Evolutionary conservation across 37 sponge, comb jelly and placozoan species (phyloP).

Genomic region (Crambe crambe): DNA sequence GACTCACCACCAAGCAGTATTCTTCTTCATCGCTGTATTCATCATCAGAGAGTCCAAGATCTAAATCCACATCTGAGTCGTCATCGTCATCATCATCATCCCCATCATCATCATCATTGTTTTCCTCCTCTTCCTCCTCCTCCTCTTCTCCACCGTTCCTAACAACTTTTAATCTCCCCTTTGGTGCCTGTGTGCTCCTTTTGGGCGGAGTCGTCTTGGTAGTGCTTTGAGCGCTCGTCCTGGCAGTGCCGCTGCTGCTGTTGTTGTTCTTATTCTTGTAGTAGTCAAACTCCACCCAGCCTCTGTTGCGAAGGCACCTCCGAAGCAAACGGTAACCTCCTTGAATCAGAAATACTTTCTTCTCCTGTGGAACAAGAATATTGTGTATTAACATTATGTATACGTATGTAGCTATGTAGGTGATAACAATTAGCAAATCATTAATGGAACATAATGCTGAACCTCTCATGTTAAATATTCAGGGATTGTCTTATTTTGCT

Average conservation of each 20-base stretch:
- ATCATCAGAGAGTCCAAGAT: constrained; percentile 30
- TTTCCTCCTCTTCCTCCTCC: not conserved
- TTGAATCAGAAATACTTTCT: constrained; percentile 76
- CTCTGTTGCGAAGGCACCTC: constrained; percentile 66
- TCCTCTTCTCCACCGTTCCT: not conserved
- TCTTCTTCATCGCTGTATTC: constrained; percentile 82
- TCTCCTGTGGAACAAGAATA: constrained; percentile 25
- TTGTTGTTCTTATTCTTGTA: not conserved
- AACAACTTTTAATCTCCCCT: not conserved
- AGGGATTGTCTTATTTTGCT: too few species aligned
- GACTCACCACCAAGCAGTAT: constrained; percentile 66
- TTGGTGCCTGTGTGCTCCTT: not conserved
- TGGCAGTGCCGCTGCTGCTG: not conserved
- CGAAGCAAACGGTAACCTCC: constrained; percentile 83
- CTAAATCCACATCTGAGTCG: constrained; percentile 35
- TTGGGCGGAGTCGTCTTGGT: too few species aligned
- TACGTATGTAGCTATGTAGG: not conserved
- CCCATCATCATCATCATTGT: constrained; percentile 5
- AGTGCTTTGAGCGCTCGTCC: too few species aligned
- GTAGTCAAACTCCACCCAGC: constrained; percentile 92
- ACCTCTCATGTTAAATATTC: too few species aligned
- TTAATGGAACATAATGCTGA: not conserved
- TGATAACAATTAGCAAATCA: not conserved
- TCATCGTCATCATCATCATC: constrained; percentile 35
- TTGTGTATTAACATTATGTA: not conserved